Percentiles rank a stretch among this genome's conserved stretches.
Conservation (phyloP, 2,113 vertebrate species). For the Phyllopteryx taeniolatus region DNA sequence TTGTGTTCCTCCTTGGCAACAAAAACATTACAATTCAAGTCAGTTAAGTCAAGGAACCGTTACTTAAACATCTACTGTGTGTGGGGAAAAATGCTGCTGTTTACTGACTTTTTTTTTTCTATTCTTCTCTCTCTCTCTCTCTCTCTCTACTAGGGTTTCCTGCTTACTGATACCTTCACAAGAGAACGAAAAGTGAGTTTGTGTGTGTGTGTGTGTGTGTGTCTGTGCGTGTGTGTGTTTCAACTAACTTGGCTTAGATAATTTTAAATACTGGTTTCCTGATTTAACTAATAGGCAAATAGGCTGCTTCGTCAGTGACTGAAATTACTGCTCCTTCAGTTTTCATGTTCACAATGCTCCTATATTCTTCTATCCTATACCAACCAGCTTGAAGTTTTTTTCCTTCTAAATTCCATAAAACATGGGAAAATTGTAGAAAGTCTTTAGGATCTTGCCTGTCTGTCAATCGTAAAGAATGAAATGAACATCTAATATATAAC, state of each 20-base stretch:
- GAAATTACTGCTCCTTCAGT: neutral
- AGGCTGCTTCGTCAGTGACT: neutral
- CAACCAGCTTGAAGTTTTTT: too few species aligned
- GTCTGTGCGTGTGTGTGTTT: neutral
- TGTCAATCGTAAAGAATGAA: too few species aligned
- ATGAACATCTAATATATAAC: too few species aligned
- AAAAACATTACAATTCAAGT: neutral
- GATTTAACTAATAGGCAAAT: neutral
- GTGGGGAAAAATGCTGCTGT: neutral
- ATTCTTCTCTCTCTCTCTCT: neutral
- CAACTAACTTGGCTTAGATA: neutral
- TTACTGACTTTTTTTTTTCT: too few species aligned
- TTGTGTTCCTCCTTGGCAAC: neutral
- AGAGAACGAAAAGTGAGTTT: slow-evolving; percentile 38
- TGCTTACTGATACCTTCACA: slow-evolving; percentile 14
- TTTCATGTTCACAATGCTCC: neutral
- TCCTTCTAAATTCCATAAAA: too few species aligned
- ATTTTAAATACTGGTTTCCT: neutral
- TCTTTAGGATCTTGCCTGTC: too few species aligned
- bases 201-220: slow-evolving; percentile 5
- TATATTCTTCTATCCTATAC: neutral
- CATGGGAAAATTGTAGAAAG: too few species aligned
- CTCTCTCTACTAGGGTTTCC: slow-evolving; percentile 36
- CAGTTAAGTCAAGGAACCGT: neutral
- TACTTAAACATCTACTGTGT: neutral